phyloP scores from a whole-genome alignment of 2,113 vertebrate species.

The Antechinus stuartii region DNA sequence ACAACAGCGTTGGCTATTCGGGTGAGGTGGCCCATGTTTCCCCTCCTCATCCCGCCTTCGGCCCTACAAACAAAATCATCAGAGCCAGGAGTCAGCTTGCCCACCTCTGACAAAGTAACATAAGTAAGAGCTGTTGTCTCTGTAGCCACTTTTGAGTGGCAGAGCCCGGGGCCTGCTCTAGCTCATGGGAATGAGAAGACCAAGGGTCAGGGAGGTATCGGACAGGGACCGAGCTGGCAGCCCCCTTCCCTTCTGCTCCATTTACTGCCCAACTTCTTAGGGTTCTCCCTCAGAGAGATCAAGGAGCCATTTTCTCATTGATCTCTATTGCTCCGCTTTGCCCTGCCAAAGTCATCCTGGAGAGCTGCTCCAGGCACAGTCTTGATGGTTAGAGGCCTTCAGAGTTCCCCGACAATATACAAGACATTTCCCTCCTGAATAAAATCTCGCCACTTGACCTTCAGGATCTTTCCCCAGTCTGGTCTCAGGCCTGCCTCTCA shows the following conservation, averaged over 20 bases:
- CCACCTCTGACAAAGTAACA: neutral
- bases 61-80: constrained; percentile 83
- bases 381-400: neutral
- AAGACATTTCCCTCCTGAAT: neutral
- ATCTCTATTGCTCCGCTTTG: too few relatives aligned
- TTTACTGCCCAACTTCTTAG: neutral
- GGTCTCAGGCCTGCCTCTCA: neutral
- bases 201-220: neutral
- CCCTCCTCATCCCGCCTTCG: constrained; percentile 93
- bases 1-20: constrained; percentile 96
- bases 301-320: neutral
- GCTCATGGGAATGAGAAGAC: neutral
- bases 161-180: neutral
- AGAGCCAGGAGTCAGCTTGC: neutral
- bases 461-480: too few relatives aligned
- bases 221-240: too few relatives aligned
- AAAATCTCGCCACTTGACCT: neutral
- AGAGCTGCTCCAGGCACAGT: neutral
- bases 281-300: neutral
- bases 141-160: neutral
- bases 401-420: neutral
- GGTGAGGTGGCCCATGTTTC: constrained; percentile 98
- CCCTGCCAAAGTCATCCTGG: neutral
- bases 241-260: neutral
- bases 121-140: neutral